These are phyloP conservation scores for Conchocele bisecta DNA, from an alignment of 2,888 invertebrate species.

Conservation along the genomic window DNA sequence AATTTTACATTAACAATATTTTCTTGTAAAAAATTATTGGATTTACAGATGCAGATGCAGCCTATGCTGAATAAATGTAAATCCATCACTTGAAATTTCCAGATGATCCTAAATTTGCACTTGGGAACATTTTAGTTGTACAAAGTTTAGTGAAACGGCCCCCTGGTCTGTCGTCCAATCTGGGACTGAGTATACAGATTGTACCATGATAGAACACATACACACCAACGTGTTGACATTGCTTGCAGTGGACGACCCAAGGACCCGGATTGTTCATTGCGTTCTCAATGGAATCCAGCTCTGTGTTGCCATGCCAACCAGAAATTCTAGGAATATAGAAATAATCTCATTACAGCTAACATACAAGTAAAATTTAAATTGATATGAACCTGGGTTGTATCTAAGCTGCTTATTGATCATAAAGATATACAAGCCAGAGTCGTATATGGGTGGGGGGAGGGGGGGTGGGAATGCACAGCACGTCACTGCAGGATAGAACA, in stretches of 20 bases:
- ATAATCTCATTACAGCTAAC: not conserved
- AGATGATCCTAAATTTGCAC: too few species aligned
- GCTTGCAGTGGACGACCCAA: constrained; percentile 48
- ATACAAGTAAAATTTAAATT: not conserved
- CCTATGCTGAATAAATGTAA: too few species aligned
- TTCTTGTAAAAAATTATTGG: too few species aligned
- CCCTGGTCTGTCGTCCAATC: not conserved
- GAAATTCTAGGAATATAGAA: constrained; percentile 38
- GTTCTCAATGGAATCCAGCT: constrained; percentile 38
- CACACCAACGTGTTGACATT: constrained; percentile 56
- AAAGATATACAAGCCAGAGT: not conserved
- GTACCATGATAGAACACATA: not conserved
- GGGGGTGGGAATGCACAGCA: not conserved
- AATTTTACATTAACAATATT: too few species aligned
- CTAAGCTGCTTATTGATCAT: not conserved
- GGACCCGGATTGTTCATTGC: constrained; percentile 7
- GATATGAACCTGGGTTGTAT: not conserved
- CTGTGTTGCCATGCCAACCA: constrained; percentile 52
- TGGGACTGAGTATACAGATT: not conserved
- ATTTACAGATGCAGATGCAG: too few species aligned
- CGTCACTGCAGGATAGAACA: not conserved
- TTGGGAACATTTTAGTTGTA: too few species aligned
- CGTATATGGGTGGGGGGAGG: not conserved
- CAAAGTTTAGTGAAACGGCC: too few species aligned
- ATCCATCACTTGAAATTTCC: too few species aligned